phyloP scores from a whole-genome alignment of 2,113 vertebrate species.

The Seriola dumerili region DNA sequence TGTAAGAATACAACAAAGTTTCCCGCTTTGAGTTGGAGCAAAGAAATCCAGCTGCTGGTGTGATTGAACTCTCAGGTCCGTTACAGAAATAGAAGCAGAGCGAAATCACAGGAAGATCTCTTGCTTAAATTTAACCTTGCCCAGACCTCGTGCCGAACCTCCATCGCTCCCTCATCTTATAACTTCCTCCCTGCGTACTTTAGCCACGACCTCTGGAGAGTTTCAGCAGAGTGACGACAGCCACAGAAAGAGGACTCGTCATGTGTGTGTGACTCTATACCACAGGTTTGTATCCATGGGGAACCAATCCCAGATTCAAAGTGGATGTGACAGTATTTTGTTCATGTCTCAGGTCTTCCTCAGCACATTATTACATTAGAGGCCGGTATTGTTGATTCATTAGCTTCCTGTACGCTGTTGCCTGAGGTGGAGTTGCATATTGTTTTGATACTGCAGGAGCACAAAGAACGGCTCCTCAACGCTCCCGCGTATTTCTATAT shows the following conservation, averaged over 20 bases:
- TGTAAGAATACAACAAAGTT: not conserved
- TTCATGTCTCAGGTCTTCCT: not conserved
- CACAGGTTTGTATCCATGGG: not conserved
- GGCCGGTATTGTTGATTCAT: not conserved
- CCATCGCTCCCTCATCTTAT: not conserved
- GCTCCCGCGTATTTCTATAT: not conserved
- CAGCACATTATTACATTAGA: not conserved
- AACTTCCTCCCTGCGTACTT: not conserved
- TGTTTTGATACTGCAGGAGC: slow-evolving; percentile 7
- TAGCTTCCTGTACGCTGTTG: not conserved
- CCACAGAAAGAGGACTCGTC: not conserved
- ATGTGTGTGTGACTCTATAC: not conserved
- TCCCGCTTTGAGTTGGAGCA: not conserved
- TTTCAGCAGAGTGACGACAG: not conserved
- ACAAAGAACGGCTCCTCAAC: not conserved
- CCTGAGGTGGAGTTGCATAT: not conserved
- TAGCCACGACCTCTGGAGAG: slow-evolving; percentile 17
- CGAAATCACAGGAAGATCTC: slow-evolving; percentile 18
- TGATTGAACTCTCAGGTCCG: not conserved
- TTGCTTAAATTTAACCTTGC: slow-evolving; percentile 40
- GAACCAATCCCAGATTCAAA: not conserved
- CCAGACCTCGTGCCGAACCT: not conserved
- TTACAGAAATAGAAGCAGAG: slow-evolving; percentile 7
- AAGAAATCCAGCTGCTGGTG: not conserved
- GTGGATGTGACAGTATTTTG: not conserved